Evolutionary conservation across 2,888 invertebrate genomes (phyloP).

Genomic region (Clistopyga incitator): DNA sequence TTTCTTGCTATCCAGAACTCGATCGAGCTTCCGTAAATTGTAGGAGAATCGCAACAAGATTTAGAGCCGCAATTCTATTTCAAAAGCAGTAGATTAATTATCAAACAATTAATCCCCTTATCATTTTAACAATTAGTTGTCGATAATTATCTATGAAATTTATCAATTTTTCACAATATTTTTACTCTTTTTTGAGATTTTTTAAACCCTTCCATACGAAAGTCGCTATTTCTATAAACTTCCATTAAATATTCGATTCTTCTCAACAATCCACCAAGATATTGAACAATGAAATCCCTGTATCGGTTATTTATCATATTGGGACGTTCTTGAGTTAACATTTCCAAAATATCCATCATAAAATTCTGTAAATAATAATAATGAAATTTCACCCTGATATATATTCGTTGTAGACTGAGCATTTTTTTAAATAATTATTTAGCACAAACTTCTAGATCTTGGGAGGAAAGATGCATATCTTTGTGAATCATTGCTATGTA

Average conservation of each 20-base stretch:
- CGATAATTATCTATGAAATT: not conserved
- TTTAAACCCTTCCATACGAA: slow-evolving; percentile 6
- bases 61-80: slow-evolving; percentile 38
- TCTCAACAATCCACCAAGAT: slow-evolving; percentile 50
- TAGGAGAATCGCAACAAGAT: slow-evolving; percentile 5
- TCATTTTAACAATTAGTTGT: no score
- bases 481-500: slow-evolving; percentile 69
- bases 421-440: not conserved
- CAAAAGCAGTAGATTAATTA: not conserved
- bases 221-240: slow-evolving; percentile 55
- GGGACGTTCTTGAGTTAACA: slow-evolving; percentile 59
- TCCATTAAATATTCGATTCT: slow-evolving; percentile 59
- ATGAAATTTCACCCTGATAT: not conserved
- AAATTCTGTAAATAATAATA: slow-evolving; percentile 61
- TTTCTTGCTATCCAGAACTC: slow-evolving; percentile 63
- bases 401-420: not conserved
- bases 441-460: slow-evolving; percentile 63
- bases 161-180: not conserved
- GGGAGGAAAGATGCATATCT: slow-evolving; percentile 62
- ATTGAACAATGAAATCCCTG: slow-evolving; percentile 52
- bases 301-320: slow-evolving; percentile 61
- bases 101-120: no score
- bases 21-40: slow-evolving; percentile 61
- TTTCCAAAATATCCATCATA: slow-evolving; percentile 61
- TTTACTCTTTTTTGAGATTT: slow-evolving; percentile 5